phyloP scores from a whole-genome alignment of 2,888 invertebrate species.

The Congeria kusceri region DNA sequence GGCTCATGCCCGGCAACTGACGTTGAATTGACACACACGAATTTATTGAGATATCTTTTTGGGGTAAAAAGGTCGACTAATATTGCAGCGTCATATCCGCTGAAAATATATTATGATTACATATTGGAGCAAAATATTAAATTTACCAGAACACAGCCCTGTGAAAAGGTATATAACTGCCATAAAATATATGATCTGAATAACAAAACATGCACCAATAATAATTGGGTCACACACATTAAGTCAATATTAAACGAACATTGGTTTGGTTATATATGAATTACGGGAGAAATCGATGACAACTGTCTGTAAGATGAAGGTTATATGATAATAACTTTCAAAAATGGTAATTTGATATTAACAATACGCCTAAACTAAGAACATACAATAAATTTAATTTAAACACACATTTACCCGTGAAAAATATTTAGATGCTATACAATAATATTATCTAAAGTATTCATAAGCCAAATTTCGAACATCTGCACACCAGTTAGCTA shows the following conservation, averaged over 20 bases:
- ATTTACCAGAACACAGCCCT: neutral
- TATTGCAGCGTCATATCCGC: neutral
- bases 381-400: neutral
- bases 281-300: neutral
- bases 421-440: neutral
- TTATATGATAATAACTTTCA: neutral
- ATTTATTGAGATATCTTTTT: neutral
- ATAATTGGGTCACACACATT: neutral
- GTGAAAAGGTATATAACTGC: neutral
- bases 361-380: neutral
- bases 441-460: neutral
- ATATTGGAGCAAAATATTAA: neutral
- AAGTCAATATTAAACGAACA: neutral
- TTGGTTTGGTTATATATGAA: neutral
- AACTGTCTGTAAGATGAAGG: neutral
- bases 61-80: neutral
- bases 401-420: neutral
- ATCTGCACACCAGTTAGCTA: neutral
- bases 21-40: neutral
- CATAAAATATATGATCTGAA: neutral
- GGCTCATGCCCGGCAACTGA: neutral
- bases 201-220: neutral
- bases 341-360: neutral
- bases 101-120: neutral
- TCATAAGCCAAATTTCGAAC: neutral